Base-by-base conservation (phyloP, 2,113 vertebrate genomes). In the Morone chrysops region DNA sequence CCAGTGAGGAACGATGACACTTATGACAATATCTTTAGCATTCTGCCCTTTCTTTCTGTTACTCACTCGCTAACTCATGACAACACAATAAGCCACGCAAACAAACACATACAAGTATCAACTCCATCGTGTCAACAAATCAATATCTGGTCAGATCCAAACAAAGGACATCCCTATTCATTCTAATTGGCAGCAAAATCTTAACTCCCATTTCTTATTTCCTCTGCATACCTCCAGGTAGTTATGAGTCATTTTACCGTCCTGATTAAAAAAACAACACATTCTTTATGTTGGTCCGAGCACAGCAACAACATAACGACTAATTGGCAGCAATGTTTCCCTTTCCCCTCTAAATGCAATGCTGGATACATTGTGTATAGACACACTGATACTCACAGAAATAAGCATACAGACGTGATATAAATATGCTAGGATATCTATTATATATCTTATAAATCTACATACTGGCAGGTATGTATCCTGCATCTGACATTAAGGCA, bases 401-500 rank as follows among this genome's bases (percentile, higher is more conserved):
- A 92, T 87, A 92, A 91, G 88, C 90, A 85, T 90, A 94, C 88
- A 90, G 90, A 93, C 88, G 25, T 90, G 83, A 91, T 93, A 94
- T 92, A 94, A 94, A 93, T 92, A 93, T 92, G 93, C 92, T 83
- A 90, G 89, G 84, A 90, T 93, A 91, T 94, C 86, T 92, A 86
- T 92, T 84, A 86, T 92, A 90, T 90, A 91, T 93, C 85, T 90
- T 90, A 88, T 88, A 91, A 91, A 89, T 93, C 89, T 93, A 94
- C 92, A 93, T 92, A 93, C 78, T 85, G 75, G 88, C 92, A 94
- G 89, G 90, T 92, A 88, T 90, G 85, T 90, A 90, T 86, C 94
- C 94, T 95, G 94, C 92, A 85, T 90, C 85, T 90, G 88, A 94
- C 90, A 90, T 94, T 95, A 95, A 96, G 95, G 94, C 95, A 94